Base-by-base conservation (phyloP, 2,888 invertebrate genomes). In the Drosophila mayaguana region DNA sequence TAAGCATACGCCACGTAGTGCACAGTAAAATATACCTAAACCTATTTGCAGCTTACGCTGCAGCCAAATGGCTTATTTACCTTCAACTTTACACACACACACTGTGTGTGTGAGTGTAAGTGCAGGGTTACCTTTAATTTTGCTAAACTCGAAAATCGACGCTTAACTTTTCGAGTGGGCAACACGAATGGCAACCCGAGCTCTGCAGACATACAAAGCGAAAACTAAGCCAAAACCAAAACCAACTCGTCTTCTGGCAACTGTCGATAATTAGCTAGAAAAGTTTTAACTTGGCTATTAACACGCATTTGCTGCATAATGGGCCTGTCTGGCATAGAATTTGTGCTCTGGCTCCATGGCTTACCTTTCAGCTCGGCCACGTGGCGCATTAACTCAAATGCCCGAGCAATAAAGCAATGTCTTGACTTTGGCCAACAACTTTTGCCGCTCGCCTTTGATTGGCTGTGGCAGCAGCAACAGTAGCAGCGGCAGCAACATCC, bases 191-290 rank as follows among this genome's bases (percentile, higher is more conserved):
- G 75, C 57, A 74, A 56, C 18, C 55, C 14, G 56, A 73, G 54
- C 65, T 56, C 51, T 69, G 66, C 65, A 72, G 67, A 68, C 55
- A 65, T 48, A 57, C 45, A 51, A 46, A 50, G 25, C 42, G 25
- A 63, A 66, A 75, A 64, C 66, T 60, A 66, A 71, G 45, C 40
- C 61, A 70, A 69, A 70, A 69, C 28, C 63, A 42, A 43, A 64
- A n/a, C 36, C n/a, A 64, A n/a, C 36, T 18, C 54, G 38, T 60
- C 64, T 69, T 32, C 43, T 28, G 63, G 80, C 83, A 80, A 81
- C 83, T 86, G 83, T 88, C 80, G 86, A 86, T 86, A 86, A 86
- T 88, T 88, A 88, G 86, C 83, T 75, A 67, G 65, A 78, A 86
- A 86, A 88, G 72, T 88, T 88, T 85, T 74, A 80, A 73, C 78